Percentiles rank a stretch among this genome's conserved stretches.
Conservation (phyloP, 2,797 vertebrate genomes). For the Darevskia mixta region DNA sequence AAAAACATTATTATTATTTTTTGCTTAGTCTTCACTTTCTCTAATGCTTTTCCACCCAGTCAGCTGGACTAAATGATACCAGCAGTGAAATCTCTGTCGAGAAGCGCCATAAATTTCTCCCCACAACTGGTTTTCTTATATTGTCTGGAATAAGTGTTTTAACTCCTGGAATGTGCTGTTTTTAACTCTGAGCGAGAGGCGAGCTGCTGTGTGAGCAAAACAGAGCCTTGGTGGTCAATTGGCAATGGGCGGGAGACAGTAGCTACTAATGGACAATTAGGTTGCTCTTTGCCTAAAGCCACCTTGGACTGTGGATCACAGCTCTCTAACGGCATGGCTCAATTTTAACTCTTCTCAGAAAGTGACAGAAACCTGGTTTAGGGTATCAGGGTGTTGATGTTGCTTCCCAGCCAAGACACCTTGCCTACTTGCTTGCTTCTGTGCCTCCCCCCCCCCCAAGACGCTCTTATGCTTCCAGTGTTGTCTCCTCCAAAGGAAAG, state of each 20-base stretch:
- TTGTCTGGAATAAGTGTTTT: conserved; percentile 24
- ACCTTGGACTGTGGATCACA: background rate
- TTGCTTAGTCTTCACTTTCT: conserved; percentile 25
- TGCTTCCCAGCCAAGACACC: background rate
- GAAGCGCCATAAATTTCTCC: background rate
- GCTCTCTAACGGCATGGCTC: too few relatives aligned
- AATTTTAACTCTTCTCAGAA: conserved; percentile 34
- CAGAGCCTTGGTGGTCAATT: background rate
- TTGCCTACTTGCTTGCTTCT: background rate
- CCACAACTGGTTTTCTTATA: background rate
- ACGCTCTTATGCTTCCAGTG: too few relatives aligned
- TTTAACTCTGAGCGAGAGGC: background rate
- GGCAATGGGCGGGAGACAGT: too few relatives aligned
- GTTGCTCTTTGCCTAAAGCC: background rate
- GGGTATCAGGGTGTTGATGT: too few relatives aligned
- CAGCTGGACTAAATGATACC: background rate
- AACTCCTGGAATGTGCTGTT: conserved; percentile 28
- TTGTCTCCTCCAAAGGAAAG: too few relatives aligned
- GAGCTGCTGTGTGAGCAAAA: background rate
- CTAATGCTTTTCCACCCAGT: conserved; percentile 40
- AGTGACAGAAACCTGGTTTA: conserved; percentile 9
- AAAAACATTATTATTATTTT: background rate
- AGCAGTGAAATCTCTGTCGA: conserved; percentile 28
- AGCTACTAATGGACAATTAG: background rate
- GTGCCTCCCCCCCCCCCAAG: background rate